phyloP scores from a whole-genome alignment of 1,140 invertebrate genomes.

The Drosophila erecta region DNA sequence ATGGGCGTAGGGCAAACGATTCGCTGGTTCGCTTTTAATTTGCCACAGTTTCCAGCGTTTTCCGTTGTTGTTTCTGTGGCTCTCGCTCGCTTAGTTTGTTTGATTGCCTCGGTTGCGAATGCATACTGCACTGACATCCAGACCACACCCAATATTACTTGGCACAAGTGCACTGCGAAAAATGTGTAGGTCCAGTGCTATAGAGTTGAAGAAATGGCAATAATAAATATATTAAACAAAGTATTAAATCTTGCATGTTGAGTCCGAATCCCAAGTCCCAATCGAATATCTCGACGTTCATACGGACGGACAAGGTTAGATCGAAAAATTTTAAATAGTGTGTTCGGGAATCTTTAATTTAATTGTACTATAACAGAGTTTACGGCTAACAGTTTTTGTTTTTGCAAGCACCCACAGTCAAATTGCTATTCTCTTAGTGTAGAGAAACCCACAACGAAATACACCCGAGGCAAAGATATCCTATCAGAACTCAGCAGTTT shows the following conservation, averaged over 20 bases:
- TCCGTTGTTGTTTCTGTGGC: slow-evolving; percentile 25
- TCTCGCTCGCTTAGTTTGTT: slow-evolving; percentile 45
- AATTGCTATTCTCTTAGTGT: neutral
- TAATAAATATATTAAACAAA: no score
- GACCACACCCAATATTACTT: slow-evolving; percentile 11
- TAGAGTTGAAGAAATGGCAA: neutral
- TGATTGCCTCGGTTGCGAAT: slow-evolving; percentile 66
- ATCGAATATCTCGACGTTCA: no score
- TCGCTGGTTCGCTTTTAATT: slow-evolving; percentile 53
- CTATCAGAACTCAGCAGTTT: slow-evolving; percentile 29
- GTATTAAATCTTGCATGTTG: no score
- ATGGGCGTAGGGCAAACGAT: slow-evolving; percentile 27
- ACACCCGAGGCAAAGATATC: slow-evolving; percentile 4
- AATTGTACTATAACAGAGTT: no score
- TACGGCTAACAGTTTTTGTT: no score
- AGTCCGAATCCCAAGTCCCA: no score
- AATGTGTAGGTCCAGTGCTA: neutral
- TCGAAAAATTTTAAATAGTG: no score
- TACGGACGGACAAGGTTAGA: no score
- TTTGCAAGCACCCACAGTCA: no score
- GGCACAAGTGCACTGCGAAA: slow-evolving; percentile 8
- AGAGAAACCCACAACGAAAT: neutral
- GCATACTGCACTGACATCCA: slow-evolving; percentile 46
- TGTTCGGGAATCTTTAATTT: no score
- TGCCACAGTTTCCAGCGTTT: slow-evolving; percentile 41